Percentiles rank a stretch among this genome's conserved stretches.
These are phyloP conservation scores for Crotalus helleri DNA, from an alignment of 2,113 vertebrate species.

Conservation along the genomic window DNA sequence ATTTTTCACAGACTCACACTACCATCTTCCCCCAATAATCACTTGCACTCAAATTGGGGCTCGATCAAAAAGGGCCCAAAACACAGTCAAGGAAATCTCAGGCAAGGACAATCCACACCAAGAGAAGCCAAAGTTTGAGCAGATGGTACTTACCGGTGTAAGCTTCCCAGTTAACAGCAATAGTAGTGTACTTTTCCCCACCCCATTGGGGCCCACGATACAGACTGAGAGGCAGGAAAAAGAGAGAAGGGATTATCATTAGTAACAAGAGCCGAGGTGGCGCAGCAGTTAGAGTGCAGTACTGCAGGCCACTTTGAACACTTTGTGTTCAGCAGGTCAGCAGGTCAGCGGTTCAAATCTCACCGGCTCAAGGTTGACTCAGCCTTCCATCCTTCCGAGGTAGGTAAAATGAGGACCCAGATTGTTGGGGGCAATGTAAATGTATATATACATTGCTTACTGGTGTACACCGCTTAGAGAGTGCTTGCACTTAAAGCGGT, in stretches of 20 bases:
- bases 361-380: too few species aligned
- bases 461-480: too few species aligned
- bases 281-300: too few species aligned
- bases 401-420: too few species aligned
- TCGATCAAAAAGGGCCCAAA: not conserved
- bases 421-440: too few species aligned
- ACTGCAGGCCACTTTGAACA: too few species aligned
- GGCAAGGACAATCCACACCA: not conserved
- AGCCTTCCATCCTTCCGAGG: too few species aligned
- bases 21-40: not conserved
- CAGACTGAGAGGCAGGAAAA: slow-evolving; percentile 71
- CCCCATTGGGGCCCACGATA: slow-evolving; percentile 89
- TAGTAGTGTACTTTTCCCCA: slow-evolving; percentile 88
- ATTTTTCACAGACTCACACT: not conserved
- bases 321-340: too few species aligned
- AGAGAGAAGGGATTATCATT: not conserved
- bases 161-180: slow-evolving; percentile 83
- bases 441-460: too few species aligned
- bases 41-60: not conserved
- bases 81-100: not conserved
- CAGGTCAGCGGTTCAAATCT: too few species aligned
- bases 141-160: slow-evolving; percentile 71
- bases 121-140: not conserved
- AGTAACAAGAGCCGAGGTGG: not conserved
- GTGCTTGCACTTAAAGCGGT: too few species aligned